phyloP scores from a whole-genome alignment of 2,113 vertebrate genomes.

The Oreotrochilus melanogaster region DNA sequence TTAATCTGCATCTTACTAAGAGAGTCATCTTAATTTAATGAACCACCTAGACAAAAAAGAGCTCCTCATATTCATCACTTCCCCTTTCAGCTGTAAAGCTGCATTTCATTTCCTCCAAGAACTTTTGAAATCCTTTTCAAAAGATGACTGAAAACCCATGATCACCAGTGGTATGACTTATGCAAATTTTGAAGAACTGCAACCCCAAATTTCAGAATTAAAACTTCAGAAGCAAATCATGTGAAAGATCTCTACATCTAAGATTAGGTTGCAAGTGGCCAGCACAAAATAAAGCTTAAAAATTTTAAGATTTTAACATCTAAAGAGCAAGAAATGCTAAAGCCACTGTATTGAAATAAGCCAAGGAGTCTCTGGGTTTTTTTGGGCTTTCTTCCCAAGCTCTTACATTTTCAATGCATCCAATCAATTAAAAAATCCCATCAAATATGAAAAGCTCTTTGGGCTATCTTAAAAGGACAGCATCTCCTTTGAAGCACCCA shows the following conservation, averaged over 20 bases:
- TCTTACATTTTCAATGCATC: background rate
- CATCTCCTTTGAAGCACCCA: background rate
- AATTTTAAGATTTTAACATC: background rate
- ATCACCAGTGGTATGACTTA: rapidly evolving
- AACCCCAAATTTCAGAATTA: background rate
- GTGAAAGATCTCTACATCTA: background rate
- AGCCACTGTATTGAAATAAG: background rate
- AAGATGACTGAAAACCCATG: background rate
- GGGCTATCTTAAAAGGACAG: background rate
- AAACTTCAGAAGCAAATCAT: background rate
- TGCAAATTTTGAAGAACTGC: background rate
- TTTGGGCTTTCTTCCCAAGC: background rate
- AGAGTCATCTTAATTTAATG: background rate
- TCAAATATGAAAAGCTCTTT: background rate
- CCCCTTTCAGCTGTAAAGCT: background rate
- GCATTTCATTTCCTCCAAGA: background rate
- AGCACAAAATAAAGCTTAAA: background rate
- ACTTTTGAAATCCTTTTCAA: background rate
- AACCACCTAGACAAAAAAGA: background rate
- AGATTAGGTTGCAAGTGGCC: background rate
- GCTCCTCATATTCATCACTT: background rate
- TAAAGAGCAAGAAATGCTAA: background rate
- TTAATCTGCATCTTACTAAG: background rate
- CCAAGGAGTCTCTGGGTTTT: background rate
- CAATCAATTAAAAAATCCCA: background rate